Evolutionary conservation across 2,797 vertebrate species (phyloP).

Genomic region (Rhinoraja longicauda): DNA sequence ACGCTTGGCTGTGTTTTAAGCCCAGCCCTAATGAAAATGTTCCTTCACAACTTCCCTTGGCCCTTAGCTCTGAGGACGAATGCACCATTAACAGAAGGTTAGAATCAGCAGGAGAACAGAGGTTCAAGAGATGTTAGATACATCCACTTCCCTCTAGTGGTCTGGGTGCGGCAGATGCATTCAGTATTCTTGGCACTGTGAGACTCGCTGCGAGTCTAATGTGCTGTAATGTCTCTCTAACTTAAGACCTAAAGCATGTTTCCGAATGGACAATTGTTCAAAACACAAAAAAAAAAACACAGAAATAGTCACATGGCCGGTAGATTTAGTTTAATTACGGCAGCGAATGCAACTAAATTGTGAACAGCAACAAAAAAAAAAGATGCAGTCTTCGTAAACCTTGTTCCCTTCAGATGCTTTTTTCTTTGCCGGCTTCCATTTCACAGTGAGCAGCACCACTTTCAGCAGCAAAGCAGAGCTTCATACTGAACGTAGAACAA

Average conservation of each 20-base stretch:
- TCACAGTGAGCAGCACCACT: constrained; percentile 20
- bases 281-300: too few relatives aligned
- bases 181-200: neutral
- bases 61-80: neutral
- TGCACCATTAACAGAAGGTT: neutral
- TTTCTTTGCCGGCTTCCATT: neutral
- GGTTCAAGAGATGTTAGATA: neutral
- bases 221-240: neutral
- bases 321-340: neutral
- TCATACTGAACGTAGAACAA: neutral
- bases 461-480: neutral
- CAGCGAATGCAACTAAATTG: neutral
- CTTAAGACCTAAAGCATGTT: neutral
- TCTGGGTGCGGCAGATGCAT: neutral
- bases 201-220: neutral
- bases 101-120: neutral
- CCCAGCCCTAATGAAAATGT: neutral
- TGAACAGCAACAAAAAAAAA: neutral
- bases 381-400: neutral
- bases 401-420: neutral
- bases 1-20: neutral
- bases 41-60: neutral
- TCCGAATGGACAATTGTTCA: neutral
- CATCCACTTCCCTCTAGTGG: neutral
- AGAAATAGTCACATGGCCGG: too few relatives aligned